These are phyloP conservation scores for Anseranas semipalmata DNA, from an alignment of 2,113 vertebrate species.

Conservation along the genomic window DNA sequence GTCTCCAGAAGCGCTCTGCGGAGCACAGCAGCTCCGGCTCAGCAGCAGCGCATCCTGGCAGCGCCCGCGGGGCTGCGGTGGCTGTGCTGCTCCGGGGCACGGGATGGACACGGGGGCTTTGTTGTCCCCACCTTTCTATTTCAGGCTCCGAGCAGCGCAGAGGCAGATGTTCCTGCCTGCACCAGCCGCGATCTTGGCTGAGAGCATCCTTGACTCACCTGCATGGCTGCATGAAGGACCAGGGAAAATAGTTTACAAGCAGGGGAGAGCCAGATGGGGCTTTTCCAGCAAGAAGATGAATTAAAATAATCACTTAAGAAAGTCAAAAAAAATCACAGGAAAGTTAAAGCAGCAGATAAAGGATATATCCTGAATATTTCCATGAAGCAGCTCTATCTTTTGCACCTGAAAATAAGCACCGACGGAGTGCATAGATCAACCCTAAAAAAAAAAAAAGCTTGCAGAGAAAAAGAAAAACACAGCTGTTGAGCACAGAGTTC, in stretches of 20 bases:
- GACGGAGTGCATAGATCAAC: background rate
- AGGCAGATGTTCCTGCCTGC: background rate
- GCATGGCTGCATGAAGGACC: rapidly evolving
- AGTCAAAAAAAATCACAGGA: background rate
- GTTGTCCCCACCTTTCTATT: background rate
- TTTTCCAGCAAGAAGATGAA: background rate
- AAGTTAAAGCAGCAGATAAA: background rate
- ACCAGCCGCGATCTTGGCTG: background rate
- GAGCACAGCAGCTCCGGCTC: background rate
- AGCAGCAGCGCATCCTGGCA: background rate
- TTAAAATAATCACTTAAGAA: background rate
- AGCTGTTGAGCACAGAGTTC: background rate
- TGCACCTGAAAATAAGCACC: background rate
- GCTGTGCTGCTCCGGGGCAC: background rate
- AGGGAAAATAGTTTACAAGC: background rate
- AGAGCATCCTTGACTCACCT: constrained; percentile 42
- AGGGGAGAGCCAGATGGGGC: background rate
- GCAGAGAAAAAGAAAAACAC: constrained; percentile 10
- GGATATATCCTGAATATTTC: background rate
- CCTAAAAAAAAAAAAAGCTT: background rate
- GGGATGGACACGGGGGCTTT: no score
- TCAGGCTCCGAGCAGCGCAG: background rate
- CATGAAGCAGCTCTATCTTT: background rate
- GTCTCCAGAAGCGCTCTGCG: rapidly evolving
- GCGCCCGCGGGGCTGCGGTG: background rate